Conservation (phyloP, 2,113 vertebrate genomes). For the Antidorcas marsupialis region DNA sequence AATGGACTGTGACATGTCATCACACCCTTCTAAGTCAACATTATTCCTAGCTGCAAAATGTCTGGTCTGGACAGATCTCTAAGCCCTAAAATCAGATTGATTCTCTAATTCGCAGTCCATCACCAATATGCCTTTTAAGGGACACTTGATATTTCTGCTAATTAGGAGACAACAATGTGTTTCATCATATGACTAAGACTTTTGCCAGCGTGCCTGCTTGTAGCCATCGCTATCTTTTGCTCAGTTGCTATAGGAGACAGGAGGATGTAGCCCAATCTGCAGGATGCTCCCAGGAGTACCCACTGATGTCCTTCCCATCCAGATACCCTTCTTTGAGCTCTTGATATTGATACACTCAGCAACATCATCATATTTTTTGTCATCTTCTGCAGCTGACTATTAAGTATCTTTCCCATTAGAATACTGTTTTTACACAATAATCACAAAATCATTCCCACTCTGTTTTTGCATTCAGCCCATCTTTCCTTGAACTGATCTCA, state of each 20-base stretch:
- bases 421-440: neutral
- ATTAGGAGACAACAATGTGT: neutral
- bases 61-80: neutral
- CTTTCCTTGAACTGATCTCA: neutral
- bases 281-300: neutral
- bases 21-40: neutral
- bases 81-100: constrained; percentile 40
- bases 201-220: neutral
- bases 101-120: constrained; percentile 5
- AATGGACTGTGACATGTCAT: neutral
- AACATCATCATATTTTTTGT: neutral
- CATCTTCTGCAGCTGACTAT: neutral
- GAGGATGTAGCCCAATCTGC: fast-evolving
- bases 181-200: neutral
- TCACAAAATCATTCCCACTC: neutral
- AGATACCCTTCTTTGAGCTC: neutral
- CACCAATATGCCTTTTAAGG: neutral
- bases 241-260: neutral
- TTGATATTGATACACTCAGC: neutral
- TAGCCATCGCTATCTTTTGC: neutral
- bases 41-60: neutral
- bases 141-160: constrained; percentile 18
- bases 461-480: neutral
- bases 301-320: neutral
- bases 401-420: neutral